These are phyloP conservation scores for Meloidogyne chitwoodi DNA, from an alignment of 1,140 invertebrate genomes.

Conservation along the genomic window DNA sequence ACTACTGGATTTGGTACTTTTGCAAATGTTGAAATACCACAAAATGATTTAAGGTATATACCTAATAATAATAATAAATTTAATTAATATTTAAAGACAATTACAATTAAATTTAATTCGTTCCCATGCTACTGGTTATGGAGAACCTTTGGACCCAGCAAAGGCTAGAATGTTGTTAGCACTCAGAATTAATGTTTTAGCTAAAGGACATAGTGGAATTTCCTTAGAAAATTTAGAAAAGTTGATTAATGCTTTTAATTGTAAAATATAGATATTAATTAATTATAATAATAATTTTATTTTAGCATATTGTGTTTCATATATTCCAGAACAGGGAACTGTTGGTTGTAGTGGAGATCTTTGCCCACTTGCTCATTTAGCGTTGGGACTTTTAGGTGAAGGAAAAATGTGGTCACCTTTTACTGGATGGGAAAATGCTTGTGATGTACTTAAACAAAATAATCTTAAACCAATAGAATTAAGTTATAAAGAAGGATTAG, in stretches of 20 bases:
- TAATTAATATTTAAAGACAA: slow-evolving; percentile 61
- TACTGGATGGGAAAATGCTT: slow-evolving; percentile 71
- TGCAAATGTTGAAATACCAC: slow-evolving; percentile 67
- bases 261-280: slow-evolving; percentile 59
- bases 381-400: slow-evolving; percentile 69
- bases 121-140: slow-evolving; percentile 72
- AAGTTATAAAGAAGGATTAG: slow-evolving; percentile 71
- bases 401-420: slow-evolving; percentile 74
- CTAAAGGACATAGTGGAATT: slow-evolving; percentile 73
- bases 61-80: neutral
- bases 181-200: slow-evolving; percentile 71
- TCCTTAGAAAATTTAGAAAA: slow-evolving; percentile 67
- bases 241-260: slow-evolving; percentile 72
- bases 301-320: slow-evolving; percentile 70
- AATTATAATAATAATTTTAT: neutral
- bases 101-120: slow-evolving; percentile 72
- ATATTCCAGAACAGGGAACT: slow-evolving; percentile 72
- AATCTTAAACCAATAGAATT: slow-evolving; percentile 67
- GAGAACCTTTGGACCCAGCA: slow-evolving; percentile 67
- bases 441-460: slow-evolving; percentile 66
- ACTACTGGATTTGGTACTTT: slow-evolving; percentile 77
- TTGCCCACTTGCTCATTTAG: slow-evolving; percentile 71
- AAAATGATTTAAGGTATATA: slow-evolving; percentile 67
- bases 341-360: slow-evolving; percentile 74
- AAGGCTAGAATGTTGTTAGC: slow-evolving; percentile 71